Evolutionary conservation across 2,888 invertebrate genomes (phyloP).

Genomic region (Hylaea fasciaria): DNA sequence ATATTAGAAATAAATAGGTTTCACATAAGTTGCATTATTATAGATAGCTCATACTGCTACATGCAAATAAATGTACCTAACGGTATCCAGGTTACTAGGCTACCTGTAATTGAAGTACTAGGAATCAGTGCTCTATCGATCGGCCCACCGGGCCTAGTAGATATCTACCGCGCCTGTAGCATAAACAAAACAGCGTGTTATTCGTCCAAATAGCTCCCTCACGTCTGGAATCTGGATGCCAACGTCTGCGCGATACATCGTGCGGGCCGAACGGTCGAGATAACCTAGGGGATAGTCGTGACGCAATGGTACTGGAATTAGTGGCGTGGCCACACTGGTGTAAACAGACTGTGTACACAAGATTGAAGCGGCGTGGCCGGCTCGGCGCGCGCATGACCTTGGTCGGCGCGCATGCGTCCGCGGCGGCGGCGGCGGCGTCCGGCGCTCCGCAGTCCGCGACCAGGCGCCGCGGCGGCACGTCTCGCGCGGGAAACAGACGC

Average conservation of each 20-base stretch:
- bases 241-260: slow-evolving; percentile 14
- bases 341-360: slow-evolving; percentile 45
- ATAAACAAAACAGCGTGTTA: slow-evolving; percentile 21
- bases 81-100: not conserved
- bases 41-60: not conserved
- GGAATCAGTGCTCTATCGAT: slow-evolving; percentile 9
- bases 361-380: slow-evolving; percentile 50
- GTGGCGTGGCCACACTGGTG: slow-evolving; percentile 38
- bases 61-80: not conserved
- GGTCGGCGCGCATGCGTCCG: slow-evolving; percentile 58
- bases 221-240: slow-evolving; percentile 14
- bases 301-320: slow-evolving; percentile 27
- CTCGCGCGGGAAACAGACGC: slow-evolving; percentile 38
- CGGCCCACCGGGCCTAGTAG: not conserved
- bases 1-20: no score
- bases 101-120: not conserved
- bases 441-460: slow-evolving; percentile 67
- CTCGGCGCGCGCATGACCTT: slow-evolving; percentile 56
- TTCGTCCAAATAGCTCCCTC: slow-evolving; percentile 17
- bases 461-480: slow-evolving; percentile 56
- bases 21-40: no score
- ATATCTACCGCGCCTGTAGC: slow-evolving; percentile 1
- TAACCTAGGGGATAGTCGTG: slow-evolving; percentile 4
- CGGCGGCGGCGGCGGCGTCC: slow-evolving; percentile 43
- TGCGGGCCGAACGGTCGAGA: not conserved